These are phyloP conservation scores for Cryptoprocta ferox DNA, from an alignment of 2,797 vertebrate species.

Conservation along the genomic window DNA sequence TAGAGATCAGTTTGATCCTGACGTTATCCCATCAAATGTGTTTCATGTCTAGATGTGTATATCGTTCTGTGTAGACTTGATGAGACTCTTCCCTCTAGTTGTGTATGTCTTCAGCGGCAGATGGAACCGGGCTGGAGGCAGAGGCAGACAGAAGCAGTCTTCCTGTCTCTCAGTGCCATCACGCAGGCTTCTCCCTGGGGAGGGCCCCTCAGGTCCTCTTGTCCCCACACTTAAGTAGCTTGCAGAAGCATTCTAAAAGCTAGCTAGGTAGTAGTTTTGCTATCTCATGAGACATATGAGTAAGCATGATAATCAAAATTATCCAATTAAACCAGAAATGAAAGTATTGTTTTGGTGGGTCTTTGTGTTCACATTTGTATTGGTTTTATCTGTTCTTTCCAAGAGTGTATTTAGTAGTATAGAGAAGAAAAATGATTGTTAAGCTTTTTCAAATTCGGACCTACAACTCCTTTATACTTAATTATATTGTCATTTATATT, in stretches of 20 bases:
- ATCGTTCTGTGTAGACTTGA: not conserved
- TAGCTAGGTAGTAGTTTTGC: not conserved
- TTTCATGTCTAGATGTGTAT: not conserved
- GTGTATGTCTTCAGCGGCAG: not conserved
- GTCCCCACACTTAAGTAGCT: not conserved
- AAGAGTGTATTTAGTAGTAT: not conserved
- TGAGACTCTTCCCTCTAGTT: not conserved
- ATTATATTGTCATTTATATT: not conserved
- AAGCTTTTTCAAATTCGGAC: not conserved
- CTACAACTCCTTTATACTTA: not conserved
- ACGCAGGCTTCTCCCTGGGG: not conserved
- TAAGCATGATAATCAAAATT: not conserved
- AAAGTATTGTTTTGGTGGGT: conserved; percentile 28
- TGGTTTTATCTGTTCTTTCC: conserved; percentile 57
- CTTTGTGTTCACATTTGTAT: conserved; percentile 46
- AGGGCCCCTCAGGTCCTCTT: not conserved
- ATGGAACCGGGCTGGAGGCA: not conserved
- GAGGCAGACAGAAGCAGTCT: not conserved
- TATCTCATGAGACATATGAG: not conserved
- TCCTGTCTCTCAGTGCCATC: not conserved
- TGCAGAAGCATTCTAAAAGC: conserved; percentile 7
- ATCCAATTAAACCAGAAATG: not conserved
- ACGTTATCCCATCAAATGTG: not conserved
- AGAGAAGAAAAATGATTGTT: not conserved
- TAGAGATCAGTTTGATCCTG: not conserved